Base-by-base conservation (phyloP, 2,797 vertebrate genomes). In the Microctenopoma stevenorrisi region DNA sequence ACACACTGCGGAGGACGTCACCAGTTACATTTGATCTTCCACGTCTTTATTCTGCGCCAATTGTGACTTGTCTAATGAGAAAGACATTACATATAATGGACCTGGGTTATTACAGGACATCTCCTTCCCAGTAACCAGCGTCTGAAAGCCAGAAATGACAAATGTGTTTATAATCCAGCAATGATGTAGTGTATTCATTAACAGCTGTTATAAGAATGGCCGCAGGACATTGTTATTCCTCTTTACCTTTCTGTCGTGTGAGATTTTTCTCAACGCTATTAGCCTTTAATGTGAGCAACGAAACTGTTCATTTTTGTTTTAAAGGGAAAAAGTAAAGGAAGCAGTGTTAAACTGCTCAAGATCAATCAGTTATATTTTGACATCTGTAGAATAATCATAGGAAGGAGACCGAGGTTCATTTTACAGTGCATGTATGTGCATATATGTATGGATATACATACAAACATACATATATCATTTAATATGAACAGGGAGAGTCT, bases 151-250 rank as follows among this genome's bases (percentile, higher is more conserved):
- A 54, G 16, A 44, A 14, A 7, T 13, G 22, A 61, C 13, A 28
- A 56, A 68, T 37, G 4, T 3, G 38, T 15, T 9, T 40, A 8
- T 49, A 52, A 56, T 48, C 26, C 26, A 49, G 22, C n/a, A 22
- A n/a, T 16, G 7, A 25, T 48, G 22, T 13, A 14, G 2, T 72
- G 26, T 30, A 26, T 66, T 72, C n/a, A 37, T 53, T 26, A 40
- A 26, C 9, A n/a, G 33, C 18, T 57, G 9, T 51, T n/a, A 50
- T 13, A 26, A 37, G 52, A 28, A 30, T 18, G 8, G n/a, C 55
- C 37, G 56, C 52, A 58, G 58, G 47, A 69, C 72, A 70, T 84
- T 83, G 55, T 38, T 40, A 9, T 25, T 54, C 40, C n/a, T 43
- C 12, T 7, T 63, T n/a, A 0, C 37, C 59, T 46, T 38, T 9